Percentiles rank a stretch among this genome's conserved stretches.
Conservation (phyloP, 2,888 invertebrate genomes). For the Metalampra italica region DNA sequence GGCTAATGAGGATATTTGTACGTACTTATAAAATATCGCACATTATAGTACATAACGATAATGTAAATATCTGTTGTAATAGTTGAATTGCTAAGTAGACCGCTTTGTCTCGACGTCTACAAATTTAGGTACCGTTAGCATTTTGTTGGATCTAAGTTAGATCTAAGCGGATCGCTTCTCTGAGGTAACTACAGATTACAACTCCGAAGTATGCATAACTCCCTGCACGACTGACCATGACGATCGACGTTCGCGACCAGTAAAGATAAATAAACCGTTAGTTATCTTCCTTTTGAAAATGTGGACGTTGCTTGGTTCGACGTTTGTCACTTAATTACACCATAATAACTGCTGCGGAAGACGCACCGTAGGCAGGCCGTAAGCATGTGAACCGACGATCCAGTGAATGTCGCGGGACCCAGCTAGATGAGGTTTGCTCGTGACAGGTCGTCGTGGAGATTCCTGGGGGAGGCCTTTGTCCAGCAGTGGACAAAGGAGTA, state of each 20-base stretch:
- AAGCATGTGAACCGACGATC: too few relatives aligned
- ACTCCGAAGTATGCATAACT: constrained; percentile 17
- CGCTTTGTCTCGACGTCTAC: constrained; percentile 40
- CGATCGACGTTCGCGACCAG: constrained; percentile 10
- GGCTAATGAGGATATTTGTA: constrained; percentile 46
- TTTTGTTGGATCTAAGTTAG: constrained; percentile 26
- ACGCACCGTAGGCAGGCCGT: too few relatives aligned
- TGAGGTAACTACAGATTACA: constrained; percentile 9
- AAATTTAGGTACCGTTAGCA: constrained; percentile 40
- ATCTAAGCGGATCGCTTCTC: constrained; percentile 20
- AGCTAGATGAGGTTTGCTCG: too few relatives aligned
- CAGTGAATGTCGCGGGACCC: too few relatives aligned
- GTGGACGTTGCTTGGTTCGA: too few relatives aligned
- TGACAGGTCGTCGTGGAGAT: too few relatives aligned
- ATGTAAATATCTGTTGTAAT: constrained; percentile 53
- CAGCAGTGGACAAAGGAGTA: too few relatives aligned
- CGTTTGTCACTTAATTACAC: too few relatives aligned
- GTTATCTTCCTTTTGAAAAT: too few relatives aligned
- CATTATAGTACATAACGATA: constrained; percentile 34
- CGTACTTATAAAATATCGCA: constrained; percentile 36
- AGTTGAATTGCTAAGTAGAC: constrained; percentile 32
- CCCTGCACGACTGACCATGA: constrained; percentile 23
- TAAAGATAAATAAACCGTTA: too few relatives aligned
- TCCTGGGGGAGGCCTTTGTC: too few relatives aligned
- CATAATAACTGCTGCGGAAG: too few relatives aligned